Evolutionary conservation across 2,113 vertebrate genomes (phyloP).

Genomic region (Pseudorectes ferrugineus): DNA sequence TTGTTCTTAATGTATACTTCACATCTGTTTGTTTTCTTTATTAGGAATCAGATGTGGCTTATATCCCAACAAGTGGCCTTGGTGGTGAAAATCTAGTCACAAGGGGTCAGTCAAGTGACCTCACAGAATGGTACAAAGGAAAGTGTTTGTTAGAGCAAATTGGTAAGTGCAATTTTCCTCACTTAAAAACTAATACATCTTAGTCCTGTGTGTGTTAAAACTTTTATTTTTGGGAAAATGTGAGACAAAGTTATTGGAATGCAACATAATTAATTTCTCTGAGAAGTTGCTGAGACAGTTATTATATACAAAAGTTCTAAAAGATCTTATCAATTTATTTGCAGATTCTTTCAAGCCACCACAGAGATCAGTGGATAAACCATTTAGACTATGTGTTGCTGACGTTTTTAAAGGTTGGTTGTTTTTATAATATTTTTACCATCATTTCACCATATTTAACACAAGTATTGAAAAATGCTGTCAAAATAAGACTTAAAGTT

Average conservation of each 20-base stretch:
- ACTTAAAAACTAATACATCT: neutral
- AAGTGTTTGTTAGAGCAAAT: slow-evolving; percentile 92
- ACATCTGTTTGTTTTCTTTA: slow-evolving; percentile 22
- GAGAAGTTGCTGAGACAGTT: neutral
- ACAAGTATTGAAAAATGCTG: neutral
- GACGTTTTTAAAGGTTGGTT: slow-evolving; percentile 97
- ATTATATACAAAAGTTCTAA: neutral
- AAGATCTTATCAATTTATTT: neutral
- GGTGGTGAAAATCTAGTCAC: slow-evolving; percentile 91
- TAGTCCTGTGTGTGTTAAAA: neutral
- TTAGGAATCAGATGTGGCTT: slow-evolving; percentile 93
- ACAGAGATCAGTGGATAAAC: slow-evolving; percentile 89
- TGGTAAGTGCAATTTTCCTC: slow-evolving; percentile 71
- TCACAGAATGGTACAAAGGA: slow-evolving; percentile 91
- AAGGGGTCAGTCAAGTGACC: slow-evolving; percentile 78
- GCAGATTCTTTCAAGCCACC: slow-evolving; percentile 92
- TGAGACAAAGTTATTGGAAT: neutral
- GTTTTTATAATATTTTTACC: neutral
- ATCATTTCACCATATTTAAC: neutral
- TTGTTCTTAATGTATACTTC: neutral
- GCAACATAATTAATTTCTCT: neutral
- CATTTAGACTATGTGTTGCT: slow-evolving; percentile 92
- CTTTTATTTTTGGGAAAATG: neutral
- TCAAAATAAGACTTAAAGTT: neutral
- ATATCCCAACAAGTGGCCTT: slow-evolving; percentile 93